A percentile compares a stretch with the other conserved stretches of the same genome.
phyloP scores from a whole-genome alignment of 2,888 invertebrate genomes.

The Cephus rjabovi region DNA sequence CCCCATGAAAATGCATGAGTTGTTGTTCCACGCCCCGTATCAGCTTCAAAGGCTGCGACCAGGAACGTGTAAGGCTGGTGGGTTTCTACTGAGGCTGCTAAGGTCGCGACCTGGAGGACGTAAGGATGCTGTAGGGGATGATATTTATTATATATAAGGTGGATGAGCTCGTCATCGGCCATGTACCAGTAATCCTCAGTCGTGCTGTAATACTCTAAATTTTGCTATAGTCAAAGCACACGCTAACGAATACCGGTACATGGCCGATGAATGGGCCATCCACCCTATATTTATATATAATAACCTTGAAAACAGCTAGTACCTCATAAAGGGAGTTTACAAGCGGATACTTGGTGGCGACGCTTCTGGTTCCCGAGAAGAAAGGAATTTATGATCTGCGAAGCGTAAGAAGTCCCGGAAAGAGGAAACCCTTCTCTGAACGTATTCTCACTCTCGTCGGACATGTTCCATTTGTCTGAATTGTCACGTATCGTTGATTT shows the following conservation, averaged over 20 bases:
- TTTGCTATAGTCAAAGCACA: no score
- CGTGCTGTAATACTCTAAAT: no score
- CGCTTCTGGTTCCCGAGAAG: not conserved
- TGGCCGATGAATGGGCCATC: no score
- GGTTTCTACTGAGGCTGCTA: no score
- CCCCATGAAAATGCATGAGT: no score
- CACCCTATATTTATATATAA: not conserved
- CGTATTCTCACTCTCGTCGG: not conserved
- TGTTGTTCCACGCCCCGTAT: no score
- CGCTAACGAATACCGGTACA: no score
- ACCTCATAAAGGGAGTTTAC: not conserved
- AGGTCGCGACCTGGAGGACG: no score
- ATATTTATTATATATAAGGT: not conserved
- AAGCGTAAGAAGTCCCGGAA: not conserved
- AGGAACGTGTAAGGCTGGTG: no score
- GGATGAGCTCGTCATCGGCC: no score
- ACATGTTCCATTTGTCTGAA: slow-evolving; percentile 33
- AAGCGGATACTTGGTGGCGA: not conserved
- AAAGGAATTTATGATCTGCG: slow-evolving; percentile 29
- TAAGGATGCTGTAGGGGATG: not conserved
- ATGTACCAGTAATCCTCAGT: no score
- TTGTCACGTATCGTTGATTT: slow-evolving; percentile 44
- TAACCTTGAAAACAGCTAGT: not conserved
- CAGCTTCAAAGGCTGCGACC: no score
- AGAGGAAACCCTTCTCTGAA: not conserved